phyloP scores from a whole-genome alignment of 64 coral and sea anemone genomes.

The Porites australiensis region DNA sequence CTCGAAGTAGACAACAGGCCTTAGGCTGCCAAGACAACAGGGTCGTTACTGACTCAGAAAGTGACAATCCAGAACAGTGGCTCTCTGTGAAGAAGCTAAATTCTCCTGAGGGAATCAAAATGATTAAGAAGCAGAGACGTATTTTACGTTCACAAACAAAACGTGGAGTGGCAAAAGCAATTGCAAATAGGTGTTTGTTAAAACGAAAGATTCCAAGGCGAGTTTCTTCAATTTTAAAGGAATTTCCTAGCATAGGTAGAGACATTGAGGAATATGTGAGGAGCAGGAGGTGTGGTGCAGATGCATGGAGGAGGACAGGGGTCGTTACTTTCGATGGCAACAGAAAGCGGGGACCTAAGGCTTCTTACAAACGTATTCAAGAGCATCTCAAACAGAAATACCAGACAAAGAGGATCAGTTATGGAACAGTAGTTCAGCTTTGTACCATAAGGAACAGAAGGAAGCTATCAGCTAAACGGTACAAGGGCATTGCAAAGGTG shows the following conservation, averaged over 20 bases:
- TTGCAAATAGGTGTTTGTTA: background rate
- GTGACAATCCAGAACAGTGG: slow-evolving; percentile 67
- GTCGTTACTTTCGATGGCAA: no score
- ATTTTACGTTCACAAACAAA: slow-evolving; percentile 23
- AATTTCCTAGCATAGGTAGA: slow-evolving; percentile 43
- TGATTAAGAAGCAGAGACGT: slow-evolving; percentile 59
- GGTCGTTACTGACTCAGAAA: slow-evolving; percentile 62
- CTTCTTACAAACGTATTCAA: slow-evolving; percentile 11
- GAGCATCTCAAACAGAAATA: slow-evolving; percentile 3
- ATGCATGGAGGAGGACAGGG: slow-evolving; percentile 75
- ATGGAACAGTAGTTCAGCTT: background rate
- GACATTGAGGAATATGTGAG: slow-evolving; percentile 55
- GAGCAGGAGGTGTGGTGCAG: slow-evolving; percentile 52
- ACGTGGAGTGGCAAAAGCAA: slow-evolving; percentile 46
- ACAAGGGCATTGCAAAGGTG: background rate
- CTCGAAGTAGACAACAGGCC: slow-evolving; percentile 3
- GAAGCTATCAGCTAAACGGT: slow-evolving; percentile 2
- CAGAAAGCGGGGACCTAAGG: background rate
- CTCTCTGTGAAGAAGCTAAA: slow-evolving; percentile 21
- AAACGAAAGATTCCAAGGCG: slow-evolving; percentile 67
- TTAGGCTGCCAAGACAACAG: background rate
- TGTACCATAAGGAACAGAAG: slow-evolving; percentile 8
- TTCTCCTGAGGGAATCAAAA: slow-evolving; percentile 30
- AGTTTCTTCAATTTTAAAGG: slow-evolving; percentile 22
- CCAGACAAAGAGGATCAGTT: background rate